Evolutionary conservation across 2,113 vertebrate genomes (phyloP), one percentile per base, ranked within the genome.

Genomic region (Campylomormyrus numenius): DNA sequence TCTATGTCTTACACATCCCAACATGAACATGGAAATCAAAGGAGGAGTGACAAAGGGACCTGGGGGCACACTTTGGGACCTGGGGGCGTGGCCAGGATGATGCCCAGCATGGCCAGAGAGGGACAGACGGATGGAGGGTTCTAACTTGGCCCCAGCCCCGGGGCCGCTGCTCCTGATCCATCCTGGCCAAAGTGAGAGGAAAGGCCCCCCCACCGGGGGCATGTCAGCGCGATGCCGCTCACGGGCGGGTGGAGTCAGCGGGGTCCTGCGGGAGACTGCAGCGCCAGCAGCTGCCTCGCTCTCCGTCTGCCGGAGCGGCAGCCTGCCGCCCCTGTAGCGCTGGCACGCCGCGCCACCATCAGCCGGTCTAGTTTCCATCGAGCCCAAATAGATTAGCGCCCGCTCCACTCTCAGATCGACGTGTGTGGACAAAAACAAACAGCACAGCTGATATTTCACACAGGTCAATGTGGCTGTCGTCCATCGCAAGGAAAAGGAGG

Each of bases 161-260:
- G 96, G 96, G 93, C 96, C 96, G 95, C 96, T 96, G 48, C 96
- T 96, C 93, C 95, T 95, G 91, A 58, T 19, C 19, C 31, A 5
- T 62, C 48, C 19, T 9, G 13, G 19, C n/a, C 31, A 66, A 86
- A 3, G 10, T 24, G 53, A 85, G 11, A 85, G 31, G 53, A 77
- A 87, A 89, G 87, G 83, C 89, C 66, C 46, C 80, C 88, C 27
- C n/a, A 3, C 49, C 87, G 86, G 91, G 84, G 89, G 56, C 53
- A 85, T 89, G 93, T 91, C 93, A 91, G 89, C 31, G 21, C 70
- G 39, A 62, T 50, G 58, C 87, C 21, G 62, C 84, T 56, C 85
- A 91, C 49, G 87, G 92, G 91, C 91, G 92, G 91, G 91, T 84
- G 85, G 90, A 74, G 77, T 91, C 52, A 88, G 84, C 87, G 90